Evolutionary conservation across 1,140 invertebrate species (phyloP).

Genomic region (Zaprionus tsacasi): DNA sequence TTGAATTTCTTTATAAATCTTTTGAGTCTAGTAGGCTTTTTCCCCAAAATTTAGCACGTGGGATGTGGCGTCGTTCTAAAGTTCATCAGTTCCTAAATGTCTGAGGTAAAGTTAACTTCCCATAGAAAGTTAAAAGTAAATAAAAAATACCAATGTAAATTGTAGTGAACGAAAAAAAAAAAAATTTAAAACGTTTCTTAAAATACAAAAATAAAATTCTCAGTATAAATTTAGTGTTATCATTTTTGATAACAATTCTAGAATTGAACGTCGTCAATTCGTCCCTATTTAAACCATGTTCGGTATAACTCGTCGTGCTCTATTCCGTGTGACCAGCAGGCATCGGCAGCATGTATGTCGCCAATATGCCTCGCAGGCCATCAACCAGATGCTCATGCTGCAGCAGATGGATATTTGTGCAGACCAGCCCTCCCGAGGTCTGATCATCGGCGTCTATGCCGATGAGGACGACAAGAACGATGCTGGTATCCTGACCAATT

Average conservation of each 20-base stretch:
- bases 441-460: conserved; percentile 77
- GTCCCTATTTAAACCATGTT: conserved; percentile 43
- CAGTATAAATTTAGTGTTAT: not conserved
- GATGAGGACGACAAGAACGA: conserved; percentile 79
- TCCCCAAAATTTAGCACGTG: no score
- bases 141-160: conserved; percentile 30
- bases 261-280: not conserved
- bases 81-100: conserved; percentile 41
- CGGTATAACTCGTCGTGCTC: conserved; percentile 50
- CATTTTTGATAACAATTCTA: not conserved
- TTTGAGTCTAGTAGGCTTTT: conserved; percentile 32
- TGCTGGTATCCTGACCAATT: conserved; percentile 70
- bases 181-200: not conserved
- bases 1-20: not conserved
- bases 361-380: conserved; percentile 66
- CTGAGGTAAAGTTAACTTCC: conserved; percentile 56
- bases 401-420: conserved; percentile 80
- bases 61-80: no score
- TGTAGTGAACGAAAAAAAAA: conserved; percentile 2
- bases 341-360: conserved; percentile 10
- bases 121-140: conserved; percentile 24
- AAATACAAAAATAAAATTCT: not conserved
- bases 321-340: conserved; percentile 26
- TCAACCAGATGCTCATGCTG: conserved; percentile 77
- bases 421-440: conserved; percentile 71